Percentiles rank a stretch among this genome's conserved stretches.
These are phyloP conservation scores for Tympanuchus pallidicinctus DNA, from an alignment of 2,113 vertebrate genomes.

Conservation along the genomic window DNA sequence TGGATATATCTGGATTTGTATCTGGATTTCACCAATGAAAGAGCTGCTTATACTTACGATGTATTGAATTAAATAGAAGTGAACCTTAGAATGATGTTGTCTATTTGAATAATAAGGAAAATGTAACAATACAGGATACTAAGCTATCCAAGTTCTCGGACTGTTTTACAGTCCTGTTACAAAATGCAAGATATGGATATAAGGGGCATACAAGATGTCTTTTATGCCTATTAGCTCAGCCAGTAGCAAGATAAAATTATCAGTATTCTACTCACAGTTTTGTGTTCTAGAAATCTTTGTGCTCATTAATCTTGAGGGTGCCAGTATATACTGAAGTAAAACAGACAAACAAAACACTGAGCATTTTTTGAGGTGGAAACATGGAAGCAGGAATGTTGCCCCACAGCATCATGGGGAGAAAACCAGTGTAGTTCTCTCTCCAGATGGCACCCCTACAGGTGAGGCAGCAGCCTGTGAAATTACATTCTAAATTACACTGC, in stretches of 20 bases:
- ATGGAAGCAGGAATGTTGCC: constrained; percentile 7
- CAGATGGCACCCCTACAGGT: constrained; percentile 86
- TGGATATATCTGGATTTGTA: not conserved
- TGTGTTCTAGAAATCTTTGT: constrained; percentile 28
- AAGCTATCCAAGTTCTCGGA: not conserved
- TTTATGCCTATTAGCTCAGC: not conserved
- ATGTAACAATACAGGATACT: not conserved
- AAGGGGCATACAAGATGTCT: not conserved
- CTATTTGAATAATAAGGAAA: not conserved
- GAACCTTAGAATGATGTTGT: not conserved
- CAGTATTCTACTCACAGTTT: constrained; percentile 37
- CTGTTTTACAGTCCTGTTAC: not conserved
- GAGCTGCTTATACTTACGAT: not conserved
- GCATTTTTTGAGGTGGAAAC: not conserved
- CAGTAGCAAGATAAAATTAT: not conserved
- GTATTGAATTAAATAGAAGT: not conserved
- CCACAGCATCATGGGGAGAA: constrained; percentile 52
- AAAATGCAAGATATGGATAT: not conserved
- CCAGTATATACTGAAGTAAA: not conserved
- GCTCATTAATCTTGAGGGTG: constrained; percentile 71
- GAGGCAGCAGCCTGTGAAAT: constrained; percentile 94
- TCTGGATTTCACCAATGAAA: not conserved
- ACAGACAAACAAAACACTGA: not conserved
- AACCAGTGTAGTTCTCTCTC: constrained; percentile 72
- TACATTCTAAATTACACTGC: constrained; percentile 87